Evolutionary conservation across 2,888 invertebrate genomes (phyloP), one percentile per base, ranked within the genome.

Genomic region (Liopterus haemorrhoidalis): DNA sequence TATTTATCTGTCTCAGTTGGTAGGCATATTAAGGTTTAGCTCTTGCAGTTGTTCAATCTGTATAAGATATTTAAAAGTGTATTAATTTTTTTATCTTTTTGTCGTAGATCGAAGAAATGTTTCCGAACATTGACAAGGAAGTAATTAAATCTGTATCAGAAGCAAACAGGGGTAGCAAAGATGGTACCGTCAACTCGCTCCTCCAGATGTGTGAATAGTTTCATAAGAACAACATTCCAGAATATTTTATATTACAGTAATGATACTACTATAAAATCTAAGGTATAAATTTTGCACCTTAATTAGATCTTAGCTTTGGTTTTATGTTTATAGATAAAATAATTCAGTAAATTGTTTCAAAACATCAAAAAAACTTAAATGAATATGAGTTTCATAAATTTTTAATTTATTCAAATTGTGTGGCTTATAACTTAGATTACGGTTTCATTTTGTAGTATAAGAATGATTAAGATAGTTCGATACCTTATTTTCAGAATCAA

Each of bases 111-210:
- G 82, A 85, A 61, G 95, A 95, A 70, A 95, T 96, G 93, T 96
- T 97, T 71, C 95, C 96, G 1, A 85, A 85, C 62, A 82, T 95
- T 62, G 95, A 96, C 62, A 85, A 83, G 54, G 93, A 94, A 60
- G 92, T 95, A 4, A 84, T 96, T 44, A 86, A 82, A 63, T 88
- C 92, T 0, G 88, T 96, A 15, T 78, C 87, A 59, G 92, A 93
- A 65, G 88, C 85, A 3, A 92, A 93, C 63, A 71, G 81, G 31
- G 92, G 92, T 1, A 86, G 92, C 67, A 93, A 93, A 62, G 91
- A 93, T 61, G 79, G 82, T 9, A 87, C 93, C 5, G 86, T 95
- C 59, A 92, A 92, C 71, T 86, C 88, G 0, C 72, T 96, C 43
- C 75, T 96, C 31, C 86, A 89, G 65, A 90, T 95, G 85, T 81